Base-by-base conservation (phyloP, 1,140 invertebrate species). In the Frieseomelitta varia region DNA sequence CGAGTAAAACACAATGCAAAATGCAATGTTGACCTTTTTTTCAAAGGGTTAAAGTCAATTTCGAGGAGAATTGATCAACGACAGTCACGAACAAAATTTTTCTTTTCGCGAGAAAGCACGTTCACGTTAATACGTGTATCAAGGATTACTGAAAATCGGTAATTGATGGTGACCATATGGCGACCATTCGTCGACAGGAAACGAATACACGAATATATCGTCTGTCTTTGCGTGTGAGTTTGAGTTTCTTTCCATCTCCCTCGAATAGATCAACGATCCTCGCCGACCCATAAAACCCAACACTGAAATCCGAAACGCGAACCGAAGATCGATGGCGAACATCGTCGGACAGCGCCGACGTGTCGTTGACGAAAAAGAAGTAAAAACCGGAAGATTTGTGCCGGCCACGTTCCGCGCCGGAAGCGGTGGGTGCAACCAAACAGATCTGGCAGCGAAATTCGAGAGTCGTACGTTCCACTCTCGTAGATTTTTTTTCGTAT, bases 231-330 rank as follows among this genome's bases (percentile, higher is more conserved):
- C 58, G 69, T 67, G n/a, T 47, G 55, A 85, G n/a, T 19, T 58
- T 58, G 47, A 56, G 69, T 75, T n/a, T 81, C 84, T 80, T 81
- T 75, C 39, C 79, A 84, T 84, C 79, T 87, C 69, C 79, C 79
- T 81, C 68, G 81, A n/a, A 58, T 27, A 47, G 27, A 55, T 58
- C 56, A 19, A 15, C 67, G n/a, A 47, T 58, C 74, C 65, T 51
- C 65, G 17, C 72, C 8, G 58, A 67, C 24, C 51, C 80, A 61
- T 83, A 86, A 77, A 88, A 89, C 73, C 87, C 81, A 78, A 88
- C 77, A 86, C 68, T 71, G 88, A 86, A 86, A 84, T 86, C 39
- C 75, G 81, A 89, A 86, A 88, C 78, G 75, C 51, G 55, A 67
- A 24, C 51, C 30, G 47, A 86, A 86, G 87, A 88, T 88, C 81